A percentile compares a stretch with the other conserved stretches of the same genome.
Evolutionary conservation across 2,113 vertebrate species (phyloP).

Genomic region (Hippocampus abdominalis): DNA sequence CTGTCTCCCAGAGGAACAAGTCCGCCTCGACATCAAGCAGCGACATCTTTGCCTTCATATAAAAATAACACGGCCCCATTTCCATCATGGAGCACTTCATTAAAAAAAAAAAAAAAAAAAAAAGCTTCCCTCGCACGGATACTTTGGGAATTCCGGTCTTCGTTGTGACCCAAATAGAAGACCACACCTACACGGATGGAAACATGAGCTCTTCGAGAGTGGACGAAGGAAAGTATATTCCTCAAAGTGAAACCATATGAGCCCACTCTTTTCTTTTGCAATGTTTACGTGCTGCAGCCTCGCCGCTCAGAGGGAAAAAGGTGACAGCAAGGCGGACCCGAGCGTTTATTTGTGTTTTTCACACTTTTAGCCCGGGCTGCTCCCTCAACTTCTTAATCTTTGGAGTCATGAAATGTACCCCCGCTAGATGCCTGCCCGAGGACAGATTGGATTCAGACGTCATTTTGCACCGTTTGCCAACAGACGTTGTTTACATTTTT

Average conservation of each 20-base stretch:
- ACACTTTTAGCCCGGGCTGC: constrained; percentile 21
- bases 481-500: constrained; percentile 63
- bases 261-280: constrained; percentile 26
- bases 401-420: constrained; percentile 37
- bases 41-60: constrained; percentile 34
- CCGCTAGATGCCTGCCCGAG: constrained; percentile 20
- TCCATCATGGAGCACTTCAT: constrained; percentile 63
- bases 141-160: constrained; percentile 61
- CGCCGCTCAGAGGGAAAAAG: constrained; percentile 29
- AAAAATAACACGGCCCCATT: constrained; percentile 48
- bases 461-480: constrained; percentile 27
- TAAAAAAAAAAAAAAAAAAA: constrained; percentile 24
- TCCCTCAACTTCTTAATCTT: constrained; percentile 7
- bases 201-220: constrained; percentile 66
- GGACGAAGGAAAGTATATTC: constrained; percentile 64
- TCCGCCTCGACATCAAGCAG: constrained; percentile 10
- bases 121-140: constrained; percentile 43
- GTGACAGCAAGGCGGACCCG: constrained; percentile 36
- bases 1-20: neutral
- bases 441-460: constrained; percentile 49
- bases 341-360: constrained; percentile 38
- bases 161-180: constrained; percentile 70
- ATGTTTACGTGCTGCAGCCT: constrained; percentile 26
- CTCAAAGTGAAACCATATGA: constrained; percentile 76
- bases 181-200: constrained; percentile 66